phyloP scores from a whole-genome alignment of 1,140 invertebrate species.

The Drosophila pseudoobscura region DNA sequence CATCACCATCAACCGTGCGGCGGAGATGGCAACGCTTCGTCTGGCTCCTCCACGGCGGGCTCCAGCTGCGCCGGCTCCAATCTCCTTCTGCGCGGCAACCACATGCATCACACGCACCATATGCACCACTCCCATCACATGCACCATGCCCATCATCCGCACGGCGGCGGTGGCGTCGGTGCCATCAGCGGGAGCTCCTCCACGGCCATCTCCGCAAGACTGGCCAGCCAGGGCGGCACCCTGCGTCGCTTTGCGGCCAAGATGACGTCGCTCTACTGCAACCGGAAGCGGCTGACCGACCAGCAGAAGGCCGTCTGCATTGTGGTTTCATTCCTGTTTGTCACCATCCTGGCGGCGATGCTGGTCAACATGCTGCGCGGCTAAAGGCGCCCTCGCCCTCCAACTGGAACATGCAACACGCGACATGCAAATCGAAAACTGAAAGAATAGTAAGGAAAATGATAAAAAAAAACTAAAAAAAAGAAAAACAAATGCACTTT shows the following conservation, averaged over 20 bases:
- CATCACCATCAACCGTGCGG: conserved; percentile 64
- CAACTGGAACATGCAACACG: too few species aligned
- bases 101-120: conserved; percentile 64
- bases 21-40: background rate
- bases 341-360: conserved; percentile 77
- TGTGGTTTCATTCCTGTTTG: conserved; percentile 79
- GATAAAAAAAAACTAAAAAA: background rate
- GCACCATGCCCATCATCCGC: conserved; percentile 65
- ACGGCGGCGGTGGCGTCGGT: conserved; percentile 32
- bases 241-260: conserved; percentile 58
- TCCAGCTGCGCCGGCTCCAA: conserved; percentile 17
- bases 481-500: conserved; percentile 39
- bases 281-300: conserved; percentile 75
- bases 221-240: conserved; percentile 39
- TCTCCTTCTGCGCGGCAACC: conserved; percentile 41
- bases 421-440: background rate
- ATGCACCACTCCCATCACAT: conserved; percentile 71
- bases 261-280: conserved; percentile 68
- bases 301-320: conserved; percentile 80
- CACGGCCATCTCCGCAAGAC: conserved; percentile 25
- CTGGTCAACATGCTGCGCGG: conserved; percentile 74
- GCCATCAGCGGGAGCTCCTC: conserved; percentile 10
- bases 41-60: conserved; percentile 5
- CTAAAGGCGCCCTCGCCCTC: conserved; percentile 16
- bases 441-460: background rate